These are phyloP conservation scores for Craterocephalus amniculus DNA, from an alignment of 2,797 vertebrate genomes.

Conservation along the genomic window DNA sequence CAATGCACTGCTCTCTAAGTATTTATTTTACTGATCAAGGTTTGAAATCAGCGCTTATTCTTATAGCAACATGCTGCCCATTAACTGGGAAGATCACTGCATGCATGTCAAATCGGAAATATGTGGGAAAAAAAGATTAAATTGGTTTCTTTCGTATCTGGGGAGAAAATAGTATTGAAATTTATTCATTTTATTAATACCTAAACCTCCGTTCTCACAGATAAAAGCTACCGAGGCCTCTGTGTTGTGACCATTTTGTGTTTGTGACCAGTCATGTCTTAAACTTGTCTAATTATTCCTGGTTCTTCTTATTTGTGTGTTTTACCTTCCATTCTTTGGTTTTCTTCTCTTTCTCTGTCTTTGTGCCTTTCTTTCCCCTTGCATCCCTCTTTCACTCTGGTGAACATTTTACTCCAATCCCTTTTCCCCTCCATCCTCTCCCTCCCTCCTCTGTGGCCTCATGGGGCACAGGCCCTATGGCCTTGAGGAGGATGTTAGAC, in stretches of 20 bases:
- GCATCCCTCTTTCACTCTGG: conserved; percentile 51
- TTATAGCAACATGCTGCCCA: background rate
- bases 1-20: no score
- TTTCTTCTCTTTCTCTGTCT: conserved; percentile 66
- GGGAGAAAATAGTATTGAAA: background rate
- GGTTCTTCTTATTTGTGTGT: conserved; percentile 64
- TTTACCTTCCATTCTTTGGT: conserved; percentile 73
- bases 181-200: background rate
- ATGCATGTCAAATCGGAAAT: background rate
- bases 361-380: conserved; percentile 47
- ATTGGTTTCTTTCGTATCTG: background rate
- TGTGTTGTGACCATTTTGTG: conserved; percentile 9
- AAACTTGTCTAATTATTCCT: conserved; percentile 45
- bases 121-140: background rate
- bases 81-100: no score
- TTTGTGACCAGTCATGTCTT: conserved; percentile 35
- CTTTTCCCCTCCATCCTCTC: conserved; percentile 14
- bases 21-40: no score
- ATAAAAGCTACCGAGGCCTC: background rate
- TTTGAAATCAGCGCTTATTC: background rate
- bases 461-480: conserved; percentile 83
- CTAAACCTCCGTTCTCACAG: no score
- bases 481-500: conserved; percentile 93
- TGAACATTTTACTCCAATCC: conserved; percentile 63
- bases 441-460: conserved; percentile 44